A percentile compares a stretch with the other conserved stretches of the same genome.
Evolutionary conservation across 2,113 vertebrate genomes (phyloP).

Genomic region (Saguinus midas): DNA sequence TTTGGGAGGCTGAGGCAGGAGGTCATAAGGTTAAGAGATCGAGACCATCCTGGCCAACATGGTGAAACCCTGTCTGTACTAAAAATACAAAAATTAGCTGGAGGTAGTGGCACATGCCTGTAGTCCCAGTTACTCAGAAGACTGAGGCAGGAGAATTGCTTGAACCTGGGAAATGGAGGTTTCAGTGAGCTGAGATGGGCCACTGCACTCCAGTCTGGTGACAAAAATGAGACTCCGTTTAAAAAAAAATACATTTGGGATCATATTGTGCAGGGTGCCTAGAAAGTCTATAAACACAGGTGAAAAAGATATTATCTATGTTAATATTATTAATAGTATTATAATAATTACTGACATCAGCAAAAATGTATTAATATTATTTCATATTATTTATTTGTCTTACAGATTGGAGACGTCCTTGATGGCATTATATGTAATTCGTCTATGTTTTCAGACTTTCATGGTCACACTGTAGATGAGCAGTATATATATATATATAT

Average conservation of each 20-base stretch:
- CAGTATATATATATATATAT: not conserved
- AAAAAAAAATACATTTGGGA: not conserved
- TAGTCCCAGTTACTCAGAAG: no score
- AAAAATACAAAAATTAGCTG: no score
- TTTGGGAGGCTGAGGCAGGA: no score
- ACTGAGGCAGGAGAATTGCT: no score
- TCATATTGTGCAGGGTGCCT: not conserved
- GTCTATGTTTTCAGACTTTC: not conserved
- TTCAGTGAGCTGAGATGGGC: no score
- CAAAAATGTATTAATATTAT: conserved; percentile 26
- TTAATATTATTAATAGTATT: not conserved
- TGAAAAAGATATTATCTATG: not conserved
- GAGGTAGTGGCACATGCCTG: no score
- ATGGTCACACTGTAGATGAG: not conserved
- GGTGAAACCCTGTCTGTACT: no score
- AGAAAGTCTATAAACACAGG: conserved; percentile 21
- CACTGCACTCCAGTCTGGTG: no score
- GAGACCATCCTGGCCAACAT: no score
- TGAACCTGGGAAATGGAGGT: no score
- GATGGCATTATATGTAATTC: not conserved
- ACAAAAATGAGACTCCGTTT: no score
- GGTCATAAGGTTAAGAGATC: no score
- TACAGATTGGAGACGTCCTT: not conserved
- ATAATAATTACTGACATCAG: not conserved
- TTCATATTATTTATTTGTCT: conserved; percentile 29